Evolutionary conservation across 2,797 vertebrate species (phyloP).

Genomic region (Pangasius macronema): DNA sequence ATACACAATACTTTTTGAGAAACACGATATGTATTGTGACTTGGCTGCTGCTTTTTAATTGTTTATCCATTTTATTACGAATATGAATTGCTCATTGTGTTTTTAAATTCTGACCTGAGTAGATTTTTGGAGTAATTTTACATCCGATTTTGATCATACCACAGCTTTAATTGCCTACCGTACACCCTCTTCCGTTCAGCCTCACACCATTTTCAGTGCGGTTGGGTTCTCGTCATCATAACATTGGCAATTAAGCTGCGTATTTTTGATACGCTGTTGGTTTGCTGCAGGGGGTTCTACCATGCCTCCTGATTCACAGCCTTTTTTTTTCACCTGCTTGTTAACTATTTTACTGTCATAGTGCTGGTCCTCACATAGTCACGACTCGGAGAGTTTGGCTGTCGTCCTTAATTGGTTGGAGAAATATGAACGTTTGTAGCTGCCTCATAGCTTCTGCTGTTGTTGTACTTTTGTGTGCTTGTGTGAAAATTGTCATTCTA

Average conservation of each 20-base stretch:
- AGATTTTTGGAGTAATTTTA: background rate
- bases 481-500: background rate
- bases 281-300: background rate
- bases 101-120: background rate
- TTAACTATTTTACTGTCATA: background rate
- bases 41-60: background rate
- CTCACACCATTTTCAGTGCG: too few species aligned
- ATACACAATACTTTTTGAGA: background rate
- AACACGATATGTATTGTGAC: too few species aligned
- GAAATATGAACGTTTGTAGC: conserved; percentile 8
- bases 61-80: background rate
- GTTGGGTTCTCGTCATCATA: background rate
- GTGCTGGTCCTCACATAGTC: background rate
- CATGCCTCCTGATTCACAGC: background rate
- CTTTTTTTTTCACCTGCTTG: background rate
- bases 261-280: background rate
- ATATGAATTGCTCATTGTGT: background rate
- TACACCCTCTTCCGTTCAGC: background rate
- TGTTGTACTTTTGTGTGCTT: background rate
- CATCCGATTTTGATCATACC: background rate
- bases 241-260: background rate
- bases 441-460: conserved; percentile 5
- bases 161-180: background rate
- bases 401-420: conserved; percentile 20
- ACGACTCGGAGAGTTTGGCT: background rate